Evolutionary conservation across 2,888 invertebrate genomes (phyloP).

Genomic region (Drosophila picticornis): DNA sequence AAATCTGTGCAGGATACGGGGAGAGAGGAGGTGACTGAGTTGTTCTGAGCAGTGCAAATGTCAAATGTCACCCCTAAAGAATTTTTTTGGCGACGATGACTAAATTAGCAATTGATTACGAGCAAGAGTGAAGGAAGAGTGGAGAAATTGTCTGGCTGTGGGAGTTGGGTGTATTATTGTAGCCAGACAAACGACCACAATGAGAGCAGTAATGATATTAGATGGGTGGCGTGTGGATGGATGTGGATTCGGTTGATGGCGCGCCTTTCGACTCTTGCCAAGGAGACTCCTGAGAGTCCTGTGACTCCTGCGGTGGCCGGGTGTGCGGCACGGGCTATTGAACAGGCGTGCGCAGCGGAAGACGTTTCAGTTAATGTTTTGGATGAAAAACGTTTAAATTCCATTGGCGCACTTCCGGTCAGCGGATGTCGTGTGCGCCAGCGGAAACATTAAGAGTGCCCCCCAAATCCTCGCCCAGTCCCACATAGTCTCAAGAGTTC

Average conservation of each 20-base stretch:
- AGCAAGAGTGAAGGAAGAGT: slow-evolving; percentile 8
- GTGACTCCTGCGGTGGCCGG: slow-evolving; percentile 63
- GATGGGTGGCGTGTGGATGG: slow-evolving; percentile 34
- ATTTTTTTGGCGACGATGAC: slow-evolving; percentile 62
- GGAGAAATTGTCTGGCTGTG: slow-evolving; percentile 2
- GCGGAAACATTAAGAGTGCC: slow-evolving; percentile 83
- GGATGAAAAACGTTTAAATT: slow-evolving; percentile 80
- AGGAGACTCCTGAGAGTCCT: slow-evolving; percentile 61
- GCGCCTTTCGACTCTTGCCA: slow-evolving; percentile 3
- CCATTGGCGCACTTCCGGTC: slow-evolving; percentile 80
- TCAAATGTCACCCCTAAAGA: slow-evolving; percentile 59
- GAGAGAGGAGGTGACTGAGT: neutral
- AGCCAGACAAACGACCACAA: slow-evolving; percentile 66
- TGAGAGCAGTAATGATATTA: slow-evolving; percentile 78
- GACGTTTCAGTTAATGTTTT: slow-evolving; percentile 80
- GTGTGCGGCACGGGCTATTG: slow-evolving; percentile 64
- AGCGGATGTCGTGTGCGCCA: slow-evolving; percentile 83
- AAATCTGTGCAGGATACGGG: slow-evolving; percentile 46
- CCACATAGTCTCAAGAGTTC: neutral
- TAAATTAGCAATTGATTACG: slow-evolving; percentile 75
- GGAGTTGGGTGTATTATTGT: slow-evolving; percentile 17
- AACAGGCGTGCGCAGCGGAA: slow-evolving; percentile 75
- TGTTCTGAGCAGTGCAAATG: slow-evolving; percentile 1
- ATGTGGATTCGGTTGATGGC: neutral
- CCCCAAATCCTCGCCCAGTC: neutral